Percentiles rank a stretch among this genome's conserved stretches.
Conservation (phyloP, 2,113 vertebrate species). For the Ardeotis arabs region DNA sequence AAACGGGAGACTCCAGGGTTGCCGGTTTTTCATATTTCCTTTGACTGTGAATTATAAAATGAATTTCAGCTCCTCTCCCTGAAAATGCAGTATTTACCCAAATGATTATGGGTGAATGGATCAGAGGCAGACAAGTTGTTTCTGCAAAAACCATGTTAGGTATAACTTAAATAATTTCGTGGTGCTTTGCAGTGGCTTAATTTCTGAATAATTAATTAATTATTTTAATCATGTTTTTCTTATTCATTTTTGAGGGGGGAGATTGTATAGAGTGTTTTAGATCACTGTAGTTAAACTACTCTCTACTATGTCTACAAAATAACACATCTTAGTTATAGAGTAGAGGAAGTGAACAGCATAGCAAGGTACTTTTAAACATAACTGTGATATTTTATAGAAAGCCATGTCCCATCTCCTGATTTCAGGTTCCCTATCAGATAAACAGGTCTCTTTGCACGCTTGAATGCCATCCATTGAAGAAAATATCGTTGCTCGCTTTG, state of each 20-base stretch:
- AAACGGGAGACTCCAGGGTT: neutral
- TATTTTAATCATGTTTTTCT: neutral
- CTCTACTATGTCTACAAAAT: neutral
- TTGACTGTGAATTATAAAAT: neutral
- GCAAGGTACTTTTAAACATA: neutral
- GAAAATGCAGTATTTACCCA: neutral
- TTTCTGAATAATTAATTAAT: neutral
- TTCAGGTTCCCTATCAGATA: neutral
- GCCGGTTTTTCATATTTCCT: neutral
- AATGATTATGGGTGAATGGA: neutral
- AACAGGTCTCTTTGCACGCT: neutral
- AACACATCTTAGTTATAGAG: neutral
- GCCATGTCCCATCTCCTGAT: neutral
- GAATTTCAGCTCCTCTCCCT: neutral
- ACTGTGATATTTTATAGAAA: neutral
- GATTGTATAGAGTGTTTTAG: neutral
- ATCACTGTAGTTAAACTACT: neutral
- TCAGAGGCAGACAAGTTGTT: neutral
- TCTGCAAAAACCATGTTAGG: neutral
- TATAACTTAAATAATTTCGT: neutral
- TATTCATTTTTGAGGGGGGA: rapidly evolving
- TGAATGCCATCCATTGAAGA: neutral
- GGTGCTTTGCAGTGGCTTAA: neutral
- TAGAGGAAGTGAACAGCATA: neutral
- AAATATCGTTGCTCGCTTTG: neutral